Conservation (phyloP, 2,797 vertebrate species). For the Petrocephalus sullivani region DNA sequence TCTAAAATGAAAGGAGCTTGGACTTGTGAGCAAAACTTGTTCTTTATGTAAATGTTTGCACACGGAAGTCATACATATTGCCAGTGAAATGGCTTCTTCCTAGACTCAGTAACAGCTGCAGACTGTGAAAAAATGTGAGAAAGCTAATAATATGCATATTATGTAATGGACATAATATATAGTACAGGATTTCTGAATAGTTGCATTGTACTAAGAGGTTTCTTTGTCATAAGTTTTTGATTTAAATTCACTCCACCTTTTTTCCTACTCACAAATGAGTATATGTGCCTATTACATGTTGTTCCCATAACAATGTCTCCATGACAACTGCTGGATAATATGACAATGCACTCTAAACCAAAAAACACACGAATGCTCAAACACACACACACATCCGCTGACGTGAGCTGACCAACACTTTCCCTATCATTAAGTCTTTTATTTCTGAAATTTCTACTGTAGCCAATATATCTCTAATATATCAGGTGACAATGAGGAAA, state of each 20-base stretch:
- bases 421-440: neutral
- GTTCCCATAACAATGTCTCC: constrained; percentile 18
- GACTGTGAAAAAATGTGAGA: neutral
- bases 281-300: neutral
- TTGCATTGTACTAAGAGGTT: constrained; percentile 26
- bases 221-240: neutral
- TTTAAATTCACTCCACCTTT: neutral
- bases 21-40: neutral
- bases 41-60: neutral
- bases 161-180: neutral
- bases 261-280: neutral
- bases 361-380: neutral
- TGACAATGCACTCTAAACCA: neutral
- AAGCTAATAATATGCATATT: neutral
- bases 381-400: constrained; percentile 16
- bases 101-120: constrained; percentile 31
- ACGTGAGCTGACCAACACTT: constrained; percentile 14
- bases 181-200: constrained; percentile 25
- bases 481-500: neutral
- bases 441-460: neutral
- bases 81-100: constrained; percentile 28
- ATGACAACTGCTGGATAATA: constrained; percentile 21
- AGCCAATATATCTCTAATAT: neutral
- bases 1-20: neutral
- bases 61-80: constrained; percentile 17